These are phyloP conservation scores for Cepaea hortensis DNA, from an alignment of 2,888 invertebrate species.

Conservation along the genomic window DNA sequence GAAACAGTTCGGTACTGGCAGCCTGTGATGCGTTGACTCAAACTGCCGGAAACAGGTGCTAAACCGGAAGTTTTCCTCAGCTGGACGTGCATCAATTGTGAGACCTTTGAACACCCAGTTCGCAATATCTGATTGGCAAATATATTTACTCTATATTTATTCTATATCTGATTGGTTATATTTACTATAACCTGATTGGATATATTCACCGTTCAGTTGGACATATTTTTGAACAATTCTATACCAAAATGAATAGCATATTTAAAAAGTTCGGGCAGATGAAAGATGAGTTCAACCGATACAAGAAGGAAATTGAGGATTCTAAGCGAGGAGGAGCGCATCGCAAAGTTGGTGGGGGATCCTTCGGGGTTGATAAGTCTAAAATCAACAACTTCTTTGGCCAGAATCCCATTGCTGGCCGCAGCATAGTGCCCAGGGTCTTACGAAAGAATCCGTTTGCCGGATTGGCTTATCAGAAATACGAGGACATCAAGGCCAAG, in stretches of 20 bases:
- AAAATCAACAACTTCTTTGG: slow-evolving; percentile 60
- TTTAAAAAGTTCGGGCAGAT: slow-evolving; percentile 34
- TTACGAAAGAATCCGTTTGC: slow-evolving; percentile 58
- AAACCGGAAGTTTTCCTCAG: no score
- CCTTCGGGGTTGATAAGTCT: slow-evolving; percentile 50
- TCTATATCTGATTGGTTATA: no score
- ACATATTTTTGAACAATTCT: no score
- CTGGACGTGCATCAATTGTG: no score
- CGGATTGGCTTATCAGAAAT: slow-evolving; percentile 82
- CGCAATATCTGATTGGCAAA: no score
- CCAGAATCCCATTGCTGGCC: slow-evolving; percentile 36
- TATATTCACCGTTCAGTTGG: no score
- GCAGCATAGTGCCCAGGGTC: slow-evolving; percentile 33
- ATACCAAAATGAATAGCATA: slow-evolving; percentile 16
- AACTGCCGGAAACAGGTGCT: no score
- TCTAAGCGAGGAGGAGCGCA: neutral
- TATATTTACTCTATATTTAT: no score
- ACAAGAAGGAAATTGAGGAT: slow-evolving; percentile 28
- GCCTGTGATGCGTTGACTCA: no score
- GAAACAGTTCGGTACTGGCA: no score
- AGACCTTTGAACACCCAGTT: no score
- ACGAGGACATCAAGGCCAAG: slow-evolving; percentile 90
- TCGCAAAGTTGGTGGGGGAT: slow-evolving; percentile 49
- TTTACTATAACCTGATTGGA: no score
- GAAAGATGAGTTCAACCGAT: slow-evolving; percentile 40